These are phyloP conservation scores for Euborellia annulipes DNA, from an alignment of 1,140 invertebrate genomes.

Conservation along the genomic window DNA sequence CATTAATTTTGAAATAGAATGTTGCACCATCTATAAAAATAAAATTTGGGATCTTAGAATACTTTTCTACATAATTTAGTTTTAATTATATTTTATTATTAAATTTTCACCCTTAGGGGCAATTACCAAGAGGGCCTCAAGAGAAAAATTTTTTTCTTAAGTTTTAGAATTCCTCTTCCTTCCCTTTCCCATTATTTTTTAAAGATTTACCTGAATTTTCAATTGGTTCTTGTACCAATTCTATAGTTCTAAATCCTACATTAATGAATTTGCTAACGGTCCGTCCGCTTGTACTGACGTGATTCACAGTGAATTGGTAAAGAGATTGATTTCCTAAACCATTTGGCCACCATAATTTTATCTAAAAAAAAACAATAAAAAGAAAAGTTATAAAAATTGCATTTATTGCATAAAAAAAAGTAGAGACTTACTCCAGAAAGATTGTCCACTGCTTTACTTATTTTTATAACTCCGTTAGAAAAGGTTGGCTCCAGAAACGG, in stretches of 20 bases:
- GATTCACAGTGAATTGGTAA: slow-evolving; percentile 45
- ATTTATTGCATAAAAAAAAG: background rate
- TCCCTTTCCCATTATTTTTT: slow-evolving; percentile 12
- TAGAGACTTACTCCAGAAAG: no score
- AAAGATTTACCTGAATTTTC: no score
- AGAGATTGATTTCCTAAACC: slow-evolving; percentile 71
- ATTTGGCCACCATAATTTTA: slow-evolving; percentile 86
- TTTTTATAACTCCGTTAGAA: no score
- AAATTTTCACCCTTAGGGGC: no score
- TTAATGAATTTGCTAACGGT: slow-evolving; percentile 23
- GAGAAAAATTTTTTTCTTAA: no score
- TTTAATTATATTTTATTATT: no score
- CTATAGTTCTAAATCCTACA: slow-evolving; percentile 77
- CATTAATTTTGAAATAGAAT: slow-evolving; percentile 85
- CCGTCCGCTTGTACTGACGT: no score
- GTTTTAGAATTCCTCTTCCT: no score
- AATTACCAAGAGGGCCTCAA: no score
- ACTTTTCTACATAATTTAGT: background rate
- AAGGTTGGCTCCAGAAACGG: no score
- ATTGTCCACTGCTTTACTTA: no score
- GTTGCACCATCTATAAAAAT: slow-evolving; percentile 40
- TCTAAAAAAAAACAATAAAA: slow-evolving; percentile 15
- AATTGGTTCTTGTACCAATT: slow-evolving; percentile 53
- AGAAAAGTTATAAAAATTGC: background rate
- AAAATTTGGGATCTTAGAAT: slow-evolving; percentile 1